Evolutionary conservation across 2,113 vertebrate species (phyloP), one percentile per base, ranked within the genome.

Genomic region (Azemiops feae): DNA sequence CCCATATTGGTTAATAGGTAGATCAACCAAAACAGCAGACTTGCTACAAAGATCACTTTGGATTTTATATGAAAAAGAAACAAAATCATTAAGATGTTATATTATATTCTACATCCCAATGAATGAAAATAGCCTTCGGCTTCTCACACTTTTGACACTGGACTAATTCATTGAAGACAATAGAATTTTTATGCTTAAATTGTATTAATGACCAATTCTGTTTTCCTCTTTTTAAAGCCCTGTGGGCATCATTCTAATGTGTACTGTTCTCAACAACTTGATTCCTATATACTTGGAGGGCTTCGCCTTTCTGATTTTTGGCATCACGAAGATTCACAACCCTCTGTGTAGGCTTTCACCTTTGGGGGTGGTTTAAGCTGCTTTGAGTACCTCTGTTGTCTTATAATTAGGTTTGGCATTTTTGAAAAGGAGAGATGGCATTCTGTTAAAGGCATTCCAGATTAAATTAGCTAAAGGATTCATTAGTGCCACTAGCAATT

Each of bases 31-130:
- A 74, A 39, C 50, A 69, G 2, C n/a, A 89, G 47, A 9, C 5
- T 74, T 5, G 20, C 27, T 52, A 57, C 34, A 58, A 47, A 85
- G 25, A 27, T 34, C 53, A 45, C 22, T 57, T 47, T 18, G 23
- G 6, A n/a, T 43, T 87, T 86, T 43, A 87, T 14, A 43, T 53
- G 53, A 91, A 86, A 88, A 55, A 20, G n/a, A 22, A 60, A 90
- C 39, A 94, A 92, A 95, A 12, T 3, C 53, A 88, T 89, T 55
- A 52, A 52, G 95, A 69, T 30, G 6, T 87, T 58, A 90, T 74
- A 47, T 43, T 57, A 94, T 85, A 87, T 54, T 14, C 43, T 27
- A 86, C 5, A 64, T 22, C 2, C 2, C 89, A 92, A 89, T 30
- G 60, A 89, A 0, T 74, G 11, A 7, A 89, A 92, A 74, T 23